Evolutionary conservation across 2,888 invertebrate species (phyloP).

Genomic region (Tanypteryx hageni): DNA sequence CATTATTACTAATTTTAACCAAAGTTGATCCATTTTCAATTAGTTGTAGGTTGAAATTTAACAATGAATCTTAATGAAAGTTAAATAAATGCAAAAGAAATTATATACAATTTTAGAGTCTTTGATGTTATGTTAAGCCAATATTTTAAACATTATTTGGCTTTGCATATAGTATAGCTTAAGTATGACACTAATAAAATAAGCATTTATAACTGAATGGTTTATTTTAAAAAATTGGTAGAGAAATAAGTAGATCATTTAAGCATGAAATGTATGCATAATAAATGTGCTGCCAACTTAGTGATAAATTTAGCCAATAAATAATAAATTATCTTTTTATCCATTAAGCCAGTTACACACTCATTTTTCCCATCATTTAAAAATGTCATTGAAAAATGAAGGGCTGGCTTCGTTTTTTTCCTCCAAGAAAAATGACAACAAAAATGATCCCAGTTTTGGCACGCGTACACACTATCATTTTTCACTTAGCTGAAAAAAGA

Average conservation of each 20-base stretch:
- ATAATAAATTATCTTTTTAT: no score
- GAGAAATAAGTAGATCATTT: background rate
- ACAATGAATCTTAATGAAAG: background rate
- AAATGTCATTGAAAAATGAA: no score
- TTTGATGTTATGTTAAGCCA: background rate
- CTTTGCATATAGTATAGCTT: slow-evolving; percentile 4
- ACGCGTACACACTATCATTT: no score
- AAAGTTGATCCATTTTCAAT: no score
- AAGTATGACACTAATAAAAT: background rate
- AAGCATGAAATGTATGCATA: slow-evolving; percentile 28
- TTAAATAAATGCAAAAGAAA: background rate
- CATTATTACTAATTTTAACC: no score
- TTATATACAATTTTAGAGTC: background rate
- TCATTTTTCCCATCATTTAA: no score
- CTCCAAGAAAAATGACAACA: no score
- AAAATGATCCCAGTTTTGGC: no score
- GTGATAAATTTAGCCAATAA: background rate
- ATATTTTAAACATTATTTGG: background rate
- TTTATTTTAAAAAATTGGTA: background rate
- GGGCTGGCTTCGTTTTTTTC: no score
- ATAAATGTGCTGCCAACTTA: background rate
- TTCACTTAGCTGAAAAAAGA: no score
- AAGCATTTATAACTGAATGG: slow-evolving; percentile 47
- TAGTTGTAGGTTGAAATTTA: no score
- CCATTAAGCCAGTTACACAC: no score